A percentile compares a stretch with the other conserved stretches of the same genome.
Evolutionary conservation across 2,888 invertebrate genomes (phyloP).

Genomic region (Oxyscelio sp.): DNA sequence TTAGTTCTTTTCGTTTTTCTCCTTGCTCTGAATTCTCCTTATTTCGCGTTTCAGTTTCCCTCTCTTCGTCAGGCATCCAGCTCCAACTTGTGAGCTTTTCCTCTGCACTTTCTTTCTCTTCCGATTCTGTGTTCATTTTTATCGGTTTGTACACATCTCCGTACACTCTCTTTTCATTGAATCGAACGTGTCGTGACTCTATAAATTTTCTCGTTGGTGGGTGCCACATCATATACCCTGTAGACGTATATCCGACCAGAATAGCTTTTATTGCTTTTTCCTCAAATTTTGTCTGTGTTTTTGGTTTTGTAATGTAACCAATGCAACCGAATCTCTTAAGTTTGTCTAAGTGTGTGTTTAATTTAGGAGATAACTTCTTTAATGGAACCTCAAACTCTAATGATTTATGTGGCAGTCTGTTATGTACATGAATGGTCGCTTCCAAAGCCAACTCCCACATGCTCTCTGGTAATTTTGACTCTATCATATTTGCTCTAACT

Average conservation of each 20-base stretch:
- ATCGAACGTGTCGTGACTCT: constrained; percentile 47
- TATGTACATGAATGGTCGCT: neutral
- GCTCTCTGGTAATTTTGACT: constrained; percentile 9
- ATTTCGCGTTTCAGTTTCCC: too few relatives aligned
- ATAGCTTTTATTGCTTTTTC: neutral
- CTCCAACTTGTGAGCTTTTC: too few relatives aligned
- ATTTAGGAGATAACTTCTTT: too few relatives aligned
- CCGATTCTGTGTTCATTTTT: too few relatives aligned
- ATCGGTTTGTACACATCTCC: constrained; percentile 33
- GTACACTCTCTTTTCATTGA: constrained; percentile 37
- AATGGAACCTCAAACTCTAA: constrained; percentile 1
- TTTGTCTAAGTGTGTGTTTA: neutral
- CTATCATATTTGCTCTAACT: constrained; percentile 2
- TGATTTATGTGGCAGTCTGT: constrained; percentile 8
- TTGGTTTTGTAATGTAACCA: too few relatives aligned
- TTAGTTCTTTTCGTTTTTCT: too few relatives aligned
- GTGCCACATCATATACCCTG: constrained; percentile 73
- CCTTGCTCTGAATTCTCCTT: too few relatives aligned
- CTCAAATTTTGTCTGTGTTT: too few relatives aligned
- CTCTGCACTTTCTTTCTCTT: too few relatives aligned
- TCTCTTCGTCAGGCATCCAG: too few relatives aligned
- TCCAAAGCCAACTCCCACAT: constrained; percentile 22
- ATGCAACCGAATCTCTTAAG: constrained; percentile 13
- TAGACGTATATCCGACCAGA: constrained; percentile 40
- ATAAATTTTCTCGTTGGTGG: constrained; percentile 49